phyloP scores from a whole-genome alignment of 2,888 invertebrate genomes.

The Hirtodrosophila alboralis region DNA sequence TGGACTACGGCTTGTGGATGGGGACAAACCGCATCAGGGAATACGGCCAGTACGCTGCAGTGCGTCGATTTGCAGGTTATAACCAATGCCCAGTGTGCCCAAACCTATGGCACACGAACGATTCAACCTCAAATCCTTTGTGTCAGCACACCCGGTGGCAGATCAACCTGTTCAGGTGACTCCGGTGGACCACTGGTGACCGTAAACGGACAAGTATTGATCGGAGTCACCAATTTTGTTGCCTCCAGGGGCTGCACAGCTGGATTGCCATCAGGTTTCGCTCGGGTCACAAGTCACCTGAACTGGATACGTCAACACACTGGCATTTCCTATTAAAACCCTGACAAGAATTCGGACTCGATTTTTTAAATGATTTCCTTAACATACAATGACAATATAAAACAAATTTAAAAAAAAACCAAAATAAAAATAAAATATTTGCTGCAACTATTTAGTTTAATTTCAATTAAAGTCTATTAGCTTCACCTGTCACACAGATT shows the following conservation, averaged over 20 bases:
- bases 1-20: slow-evolving; percentile 43
- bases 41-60: slow-evolving; percentile 63
- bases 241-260: slow-evolving; percentile 25
- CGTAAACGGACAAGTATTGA: slow-evolving; percentile 5
- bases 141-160: slow-evolving; percentile 24
- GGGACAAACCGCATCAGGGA: slow-evolving; percentile 38
- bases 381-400: too few relatives aligned
- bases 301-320: slow-evolving; percentile 37
- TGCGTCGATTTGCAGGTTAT: slow-evolving; percentile 59
- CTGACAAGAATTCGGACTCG: too few relatives aligned
- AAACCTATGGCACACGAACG: slow-evolving; percentile 71
- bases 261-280: slow-evolving; percentile 37
- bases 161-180: slow-evolving; percentile 36
- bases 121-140: slow-evolving; percentile 33
- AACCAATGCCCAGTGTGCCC: slow-evolving; percentile 79
- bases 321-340: slow-evolving; percentile 21
- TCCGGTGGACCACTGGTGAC: slow-evolving; percentile 38
- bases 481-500: too few relatives aligned
- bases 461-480: too few relatives aligned
- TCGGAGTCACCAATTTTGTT: slow-evolving; percentile 34
- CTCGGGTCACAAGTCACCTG: slow-evolving; percentile 38
- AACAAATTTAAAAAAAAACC: too few relatives aligned
- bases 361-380: too few relatives aligned
- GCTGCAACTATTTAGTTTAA: too few relatives aligned
- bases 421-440: too few relatives aligned